Evolutionary conservation across 2,113 vertebrate species (phyloP).

Genomic region (Panthera leo): DNA sequence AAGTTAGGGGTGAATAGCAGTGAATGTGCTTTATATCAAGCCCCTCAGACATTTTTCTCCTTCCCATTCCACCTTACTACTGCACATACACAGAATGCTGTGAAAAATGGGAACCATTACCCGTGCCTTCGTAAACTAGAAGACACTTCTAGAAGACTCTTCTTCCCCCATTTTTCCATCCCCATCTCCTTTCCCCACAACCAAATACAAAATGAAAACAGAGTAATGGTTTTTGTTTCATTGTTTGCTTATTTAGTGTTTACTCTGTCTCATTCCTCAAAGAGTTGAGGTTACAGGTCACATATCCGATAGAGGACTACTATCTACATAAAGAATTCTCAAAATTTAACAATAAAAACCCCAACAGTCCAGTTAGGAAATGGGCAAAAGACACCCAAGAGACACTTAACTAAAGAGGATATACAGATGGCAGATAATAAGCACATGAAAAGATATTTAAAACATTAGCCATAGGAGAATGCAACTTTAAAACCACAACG

Average conservation of each 20-base stretch:
- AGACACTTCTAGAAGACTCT: not conserved
- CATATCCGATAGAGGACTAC: not conserved
- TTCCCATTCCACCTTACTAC: not conserved
- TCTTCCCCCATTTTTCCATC: not conserved
- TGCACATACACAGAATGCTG: not conserved
- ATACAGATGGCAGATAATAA: not conserved
- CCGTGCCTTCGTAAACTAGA: not conserved
- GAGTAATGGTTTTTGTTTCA: not conserved
- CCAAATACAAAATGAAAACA: not conserved
- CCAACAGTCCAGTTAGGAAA: not conserved
- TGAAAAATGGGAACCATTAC: not conserved
- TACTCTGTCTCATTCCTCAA: not conserved
- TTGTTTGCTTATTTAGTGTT: not conserved
- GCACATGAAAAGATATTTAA: not conserved
- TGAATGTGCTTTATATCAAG: not conserved
- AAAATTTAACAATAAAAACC: constrained; percentile 16
- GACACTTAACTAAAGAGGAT: not conserved
- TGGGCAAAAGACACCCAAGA: not conserved
- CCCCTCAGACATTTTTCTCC: not conserved
- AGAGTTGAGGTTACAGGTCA: not conserved
- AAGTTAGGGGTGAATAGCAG: not conserved
- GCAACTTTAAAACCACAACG: not conserved
- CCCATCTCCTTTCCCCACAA: not conserved
- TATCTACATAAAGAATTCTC: constrained; percentile 32
- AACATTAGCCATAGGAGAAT: not conserved